These are phyloP conservation scores for Colinus virginianus DNA, from an alignment of 2,113 vertebrate genomes.

Conservation along the genomic window DNA sequence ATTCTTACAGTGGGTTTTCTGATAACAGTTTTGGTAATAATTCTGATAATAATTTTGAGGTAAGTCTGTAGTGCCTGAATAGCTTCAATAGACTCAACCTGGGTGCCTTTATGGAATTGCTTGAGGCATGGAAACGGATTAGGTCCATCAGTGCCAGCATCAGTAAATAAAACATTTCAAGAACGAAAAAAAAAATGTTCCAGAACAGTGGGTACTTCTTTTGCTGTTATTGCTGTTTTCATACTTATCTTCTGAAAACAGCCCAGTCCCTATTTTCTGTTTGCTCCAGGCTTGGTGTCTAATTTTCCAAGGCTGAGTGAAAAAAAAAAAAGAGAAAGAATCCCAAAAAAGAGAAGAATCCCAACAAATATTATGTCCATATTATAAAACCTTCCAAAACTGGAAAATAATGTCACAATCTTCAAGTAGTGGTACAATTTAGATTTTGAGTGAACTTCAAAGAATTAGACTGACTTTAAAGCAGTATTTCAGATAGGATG, in stretches of 20 bases:
- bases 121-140: background rate
- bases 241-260: background rate
- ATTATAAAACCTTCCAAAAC: background rate
- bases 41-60: background rate
- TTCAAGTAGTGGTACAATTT: background rate
- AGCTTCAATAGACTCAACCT: background rate
- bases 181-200: background rate
- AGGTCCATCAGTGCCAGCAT: background rate
- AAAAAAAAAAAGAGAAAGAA: background rate
- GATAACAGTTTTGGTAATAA: background rate
- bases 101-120: background rate
- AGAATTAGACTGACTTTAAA: constrained; percentile 29
- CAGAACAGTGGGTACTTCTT: background rate
- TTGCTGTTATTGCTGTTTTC: background rate
- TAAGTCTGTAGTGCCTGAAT: background rate
- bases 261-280: background rate
- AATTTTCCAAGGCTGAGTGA: background rate
- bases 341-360: no score
- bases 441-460: background rate
- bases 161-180: background rate
- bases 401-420: background rate
- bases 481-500: background rate
- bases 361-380: background rate
- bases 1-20: background rate
- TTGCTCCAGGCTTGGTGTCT: background rate